A percentile compares a stretch with the other conserved stretches of the same genome.
Evolutionary conservation across 2,888 invertebrate genomes (phyloP).

Genomic region (Cyrtodaria siliqua): DNA sequence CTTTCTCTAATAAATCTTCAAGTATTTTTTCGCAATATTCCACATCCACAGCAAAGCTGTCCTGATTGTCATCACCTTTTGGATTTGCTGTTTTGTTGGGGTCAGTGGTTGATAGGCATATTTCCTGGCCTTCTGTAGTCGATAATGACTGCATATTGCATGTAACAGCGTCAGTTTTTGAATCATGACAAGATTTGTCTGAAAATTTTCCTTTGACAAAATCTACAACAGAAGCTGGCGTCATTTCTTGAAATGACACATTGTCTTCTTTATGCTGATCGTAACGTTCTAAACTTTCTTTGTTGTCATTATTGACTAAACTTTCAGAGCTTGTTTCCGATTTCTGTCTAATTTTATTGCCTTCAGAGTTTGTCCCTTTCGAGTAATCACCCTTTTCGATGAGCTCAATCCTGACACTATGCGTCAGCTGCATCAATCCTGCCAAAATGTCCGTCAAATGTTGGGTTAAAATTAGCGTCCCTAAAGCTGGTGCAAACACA

Average conservation of each 20-base stretch:
- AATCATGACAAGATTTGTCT: background rate
- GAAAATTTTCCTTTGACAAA: slow-evolving; percentile 12
- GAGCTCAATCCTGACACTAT: background rate
- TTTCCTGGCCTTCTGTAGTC: too few species aligned
- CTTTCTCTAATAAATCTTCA: slow-evolving; percentile 87
- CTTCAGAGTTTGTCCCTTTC: too few species aligned
- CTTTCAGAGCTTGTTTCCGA: too few species aligned
- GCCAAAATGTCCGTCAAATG: slow-evolving; percentile 89
- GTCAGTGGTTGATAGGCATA: too few species aligned
- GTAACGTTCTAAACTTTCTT: too few species aligned
- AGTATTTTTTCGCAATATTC: slow-evolving; percentile 84
- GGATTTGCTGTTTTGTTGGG: too few species aligned
- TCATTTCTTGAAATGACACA: slow-evolving; percentile 13
- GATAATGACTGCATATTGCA: too few species aligned
- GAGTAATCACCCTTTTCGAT: too few species aligned
- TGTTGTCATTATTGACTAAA: too few species aligned
- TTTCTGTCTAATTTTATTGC: too few species aligned
- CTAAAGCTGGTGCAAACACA: slow-evolving; percentile 84
- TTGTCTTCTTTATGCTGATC: background rate
- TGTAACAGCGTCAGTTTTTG: too few species aligned
- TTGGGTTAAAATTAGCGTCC: slow-evolving; percentile 88
- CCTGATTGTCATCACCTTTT: too few species aligned
- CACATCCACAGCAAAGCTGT: slow-evolving; percentile 7
- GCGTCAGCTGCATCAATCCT: slow-evolving; percentile 89
- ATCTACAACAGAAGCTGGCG: slow-evolving; percentile 26